Conservation (phyloP, 2,888 invertebrate species). For the Troides helena region DNA sequence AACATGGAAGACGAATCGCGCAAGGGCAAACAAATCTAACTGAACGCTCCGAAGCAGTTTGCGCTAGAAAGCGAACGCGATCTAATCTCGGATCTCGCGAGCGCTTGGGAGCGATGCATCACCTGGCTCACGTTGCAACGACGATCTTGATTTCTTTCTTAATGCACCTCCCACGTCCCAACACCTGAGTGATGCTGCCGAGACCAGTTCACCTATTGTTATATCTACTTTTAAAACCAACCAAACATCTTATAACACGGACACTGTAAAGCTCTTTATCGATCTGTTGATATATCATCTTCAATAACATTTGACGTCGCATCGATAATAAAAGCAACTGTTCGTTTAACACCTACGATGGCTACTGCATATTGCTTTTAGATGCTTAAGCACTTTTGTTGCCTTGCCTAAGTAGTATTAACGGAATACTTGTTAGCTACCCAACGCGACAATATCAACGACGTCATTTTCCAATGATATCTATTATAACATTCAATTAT, state of each 20-base stretch:
- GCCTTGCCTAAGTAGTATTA: conserved; percentile 22
- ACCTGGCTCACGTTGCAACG: conserved; percentile 75
- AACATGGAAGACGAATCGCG: conserved; percentile 35
- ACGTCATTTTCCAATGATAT: neutral
- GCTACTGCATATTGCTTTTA: conserved; percentile 57
- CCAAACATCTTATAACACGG: conserved; percentile 32
- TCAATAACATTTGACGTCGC: conserved; percentile 54
- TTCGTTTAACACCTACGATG: conserved; percentile 65
- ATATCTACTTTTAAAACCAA: conserved; percentile 36
- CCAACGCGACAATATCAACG: conserved; percentile 4
- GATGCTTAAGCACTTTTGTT: conserved; percentile 34
- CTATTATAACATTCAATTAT: neutral
- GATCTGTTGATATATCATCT: conserved; percentile 47
- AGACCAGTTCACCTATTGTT: conserved; percentile 47
- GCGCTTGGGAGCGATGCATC: conserved; percentile 69
- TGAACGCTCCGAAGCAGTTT: conserved; percentile 56
- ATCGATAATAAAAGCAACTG: conserved; percentile 53
- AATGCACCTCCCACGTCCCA: conserved; percentile 71
- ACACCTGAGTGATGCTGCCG: conserved; percentile 59
- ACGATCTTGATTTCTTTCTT: conserved; percentile 73
- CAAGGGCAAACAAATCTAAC: conserved; percentile 55
- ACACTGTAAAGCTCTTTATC: conserved; percentile 41
- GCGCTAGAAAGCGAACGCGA: conserved; percentile 63
- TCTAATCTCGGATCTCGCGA: conserved; percentile 68
- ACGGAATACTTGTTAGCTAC: conserved; percentile 24